Conservation (phyloP, 2,888 invertebrate genomes). For the Agrochola macilenta region DNA sequence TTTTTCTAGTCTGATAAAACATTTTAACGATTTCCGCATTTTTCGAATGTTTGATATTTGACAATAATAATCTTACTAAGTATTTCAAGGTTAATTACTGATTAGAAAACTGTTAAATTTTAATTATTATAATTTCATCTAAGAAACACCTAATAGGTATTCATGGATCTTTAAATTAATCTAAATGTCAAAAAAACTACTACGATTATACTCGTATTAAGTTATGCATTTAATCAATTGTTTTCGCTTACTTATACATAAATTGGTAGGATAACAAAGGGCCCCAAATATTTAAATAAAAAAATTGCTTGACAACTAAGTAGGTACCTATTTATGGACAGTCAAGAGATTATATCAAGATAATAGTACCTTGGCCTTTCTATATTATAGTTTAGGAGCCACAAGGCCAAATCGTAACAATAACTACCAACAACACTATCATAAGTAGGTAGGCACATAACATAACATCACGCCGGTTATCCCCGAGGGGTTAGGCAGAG, state of each 20-base stretch:
- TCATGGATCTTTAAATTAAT: not conserved
- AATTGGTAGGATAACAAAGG: not conserved
- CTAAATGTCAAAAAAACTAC: not conserved
- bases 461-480: too few relatives aligned
- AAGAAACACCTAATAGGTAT: not conserved
- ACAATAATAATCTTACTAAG: not conserved
- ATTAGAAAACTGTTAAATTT: not conserved
- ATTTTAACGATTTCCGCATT: not conserved
- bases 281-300: not conserved
- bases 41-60: conserved; percentile 6
- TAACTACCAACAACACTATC: conserved; percentile 3
- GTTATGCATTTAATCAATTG: too few relatives aligned
- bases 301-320: not conserved
- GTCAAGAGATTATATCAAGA: conserved; percentile 3
- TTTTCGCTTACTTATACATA: not conserved
- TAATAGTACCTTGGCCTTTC: conserved; percentile 16
- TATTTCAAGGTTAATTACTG: conserved; percentile 20
- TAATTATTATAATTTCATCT: not conserved
- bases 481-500: too few relatives aligned
- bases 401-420: conserved; percentile 12
- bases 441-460: too few relatives aligned
- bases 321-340: not conserved
- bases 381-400: not conserved
- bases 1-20: not conserved
- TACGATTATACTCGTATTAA: not conserved